These are phyloP conservation scores for Subanguina moxae DNA, from an alignment of 1,140 invertebrate genomes.

Conservation along the genomic window DNA sequence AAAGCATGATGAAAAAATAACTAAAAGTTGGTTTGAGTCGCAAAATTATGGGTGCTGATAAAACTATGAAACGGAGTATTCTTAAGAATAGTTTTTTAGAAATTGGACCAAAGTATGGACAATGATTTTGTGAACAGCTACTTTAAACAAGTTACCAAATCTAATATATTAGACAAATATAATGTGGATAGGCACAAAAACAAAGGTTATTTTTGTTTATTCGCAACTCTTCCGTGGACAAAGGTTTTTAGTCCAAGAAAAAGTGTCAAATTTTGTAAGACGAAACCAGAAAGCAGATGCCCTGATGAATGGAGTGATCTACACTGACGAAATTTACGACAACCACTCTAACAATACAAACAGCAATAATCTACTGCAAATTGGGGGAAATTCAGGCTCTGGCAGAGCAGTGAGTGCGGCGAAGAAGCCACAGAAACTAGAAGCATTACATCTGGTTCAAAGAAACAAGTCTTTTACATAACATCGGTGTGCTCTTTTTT, in stretches of 20 bases:
- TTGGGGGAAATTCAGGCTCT: not conserved
- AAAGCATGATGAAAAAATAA: too few relatives aligned
- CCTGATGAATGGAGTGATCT: constrained; percentile 52
- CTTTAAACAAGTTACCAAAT: constrained; percentile 65
- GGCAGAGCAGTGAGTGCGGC: constrained; percentile 29
- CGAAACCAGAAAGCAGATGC: constrained; percentile 37
- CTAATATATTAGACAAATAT: constrained; percentile 48
- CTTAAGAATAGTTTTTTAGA: constrained; percentile 62
- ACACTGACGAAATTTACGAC: constrained; percentile 54
- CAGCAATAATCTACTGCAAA: constrained; percentile 15
- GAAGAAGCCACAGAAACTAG: constrained; percentile 37
- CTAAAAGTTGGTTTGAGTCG: not conserved
- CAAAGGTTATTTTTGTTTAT: constrained; percentile 12
- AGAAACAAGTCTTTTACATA: constrained; percentile 49
- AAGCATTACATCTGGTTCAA: constrained; percentile 33
- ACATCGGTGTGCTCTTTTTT: not conserved
- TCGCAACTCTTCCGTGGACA: constrained; percentile 4
- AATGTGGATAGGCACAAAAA: constrained; percentile 25
- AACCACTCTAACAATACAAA: constrained; percentile 9
- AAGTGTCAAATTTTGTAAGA: constrained; percentile 32
- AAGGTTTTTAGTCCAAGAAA: constrained; percentile 21
- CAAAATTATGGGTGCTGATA: constrained; percentile 1
- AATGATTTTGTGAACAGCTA: constrained; percentile 71
- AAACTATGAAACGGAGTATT: constrained; percentile 15
- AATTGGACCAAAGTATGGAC: constrained; percentile 65